A percentile compares a stretch with the other conserved stretches of the same genome.
Evolutionary conservation across 2,797 vertebrate species (phyloP).

Genomic region (Coranthus polyacanthus): DNA sequence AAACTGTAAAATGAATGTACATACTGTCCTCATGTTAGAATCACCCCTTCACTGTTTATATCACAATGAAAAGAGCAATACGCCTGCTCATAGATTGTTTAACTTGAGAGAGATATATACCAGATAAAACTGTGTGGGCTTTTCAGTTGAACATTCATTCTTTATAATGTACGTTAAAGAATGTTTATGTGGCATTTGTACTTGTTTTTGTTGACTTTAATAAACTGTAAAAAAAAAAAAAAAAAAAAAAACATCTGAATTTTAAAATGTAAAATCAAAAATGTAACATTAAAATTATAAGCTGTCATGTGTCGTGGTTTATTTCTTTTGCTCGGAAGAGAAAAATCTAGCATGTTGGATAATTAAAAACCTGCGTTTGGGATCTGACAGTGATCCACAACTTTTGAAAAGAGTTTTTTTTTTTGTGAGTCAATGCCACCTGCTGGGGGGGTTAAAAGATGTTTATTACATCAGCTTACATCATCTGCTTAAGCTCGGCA

Average conservation of each 20-base stretch:
- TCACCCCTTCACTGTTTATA: slow-evolving; percentile 46
- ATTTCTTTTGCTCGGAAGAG: slow-evolving; percentile 1
- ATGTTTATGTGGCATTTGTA: slow-evolving; percentile 84
- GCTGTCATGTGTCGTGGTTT: slow-evolving; percentile 35
- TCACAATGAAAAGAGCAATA: slow-evolving; percentile 56
- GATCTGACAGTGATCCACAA: no score
- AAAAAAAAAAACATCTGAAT: slow-evolving; percentile 60
- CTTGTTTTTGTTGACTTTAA: slow-evolving; percentile 81
- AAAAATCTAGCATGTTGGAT: not conserved
- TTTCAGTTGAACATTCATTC: slow-evolving; percentile 71
- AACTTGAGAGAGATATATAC: slow-evolving; percentile 65
- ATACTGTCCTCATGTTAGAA: slow-evolving; percentile 67
- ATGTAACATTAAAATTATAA: slow-evolving; percentile 74
- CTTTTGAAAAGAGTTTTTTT: not conserved
- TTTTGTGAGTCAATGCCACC: slow-evolving; percentile 25
- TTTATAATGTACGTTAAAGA: slow-evolving; percentile 72
- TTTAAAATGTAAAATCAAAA: slow-evolving; percentile 77
- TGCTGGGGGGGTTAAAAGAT: slow-evolving; percentile 17
- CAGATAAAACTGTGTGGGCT: slow-evolving; percentile 68
- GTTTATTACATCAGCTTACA: slow-evolving; percentile 1
- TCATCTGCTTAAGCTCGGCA: not conserved
- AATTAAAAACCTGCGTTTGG: not conserved
- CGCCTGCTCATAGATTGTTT: slow-evolving; percentile 63
- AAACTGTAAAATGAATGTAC: slow-evolving; percentile 80
- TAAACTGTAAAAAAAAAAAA: slow-evolving; percentile 71